These are phyloP conservation scores for Cariama cristata DNA, from an alignment of 2,113 vertebrate species.

Conservation along the genomic window DNA sequence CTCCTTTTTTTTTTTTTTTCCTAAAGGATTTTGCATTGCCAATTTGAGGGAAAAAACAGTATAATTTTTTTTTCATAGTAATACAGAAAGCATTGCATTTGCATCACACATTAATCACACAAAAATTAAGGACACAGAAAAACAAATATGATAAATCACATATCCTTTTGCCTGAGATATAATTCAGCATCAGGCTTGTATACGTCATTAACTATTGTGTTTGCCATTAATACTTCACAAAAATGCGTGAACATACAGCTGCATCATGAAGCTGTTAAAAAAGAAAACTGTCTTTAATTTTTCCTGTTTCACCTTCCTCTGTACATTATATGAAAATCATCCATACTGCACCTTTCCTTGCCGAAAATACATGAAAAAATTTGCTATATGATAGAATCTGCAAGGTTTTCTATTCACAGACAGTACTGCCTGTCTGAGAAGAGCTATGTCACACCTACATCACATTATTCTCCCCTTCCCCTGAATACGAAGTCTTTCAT, in stretches of 20 bases:
- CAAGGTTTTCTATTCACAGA: neutral
- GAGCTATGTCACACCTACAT: neutral
- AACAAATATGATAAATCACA: constrained; percentile 41
- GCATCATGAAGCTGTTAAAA: neutral
- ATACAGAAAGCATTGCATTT: neutral
- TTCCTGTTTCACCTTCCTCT: neutral
- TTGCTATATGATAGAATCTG: neutral
- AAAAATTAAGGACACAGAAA: constrained; percentile 27
- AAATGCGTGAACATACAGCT: neutral
- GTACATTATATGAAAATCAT: neutral
- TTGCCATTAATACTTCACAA: neutral
- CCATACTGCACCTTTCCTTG: neutral
- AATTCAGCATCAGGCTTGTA: neutral
- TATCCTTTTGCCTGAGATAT: neutral
- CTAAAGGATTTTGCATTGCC: neutral
- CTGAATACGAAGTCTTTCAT: neutral
- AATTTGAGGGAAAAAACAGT: neutral
- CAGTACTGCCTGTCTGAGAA: neutral
- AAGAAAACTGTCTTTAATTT: neutral
- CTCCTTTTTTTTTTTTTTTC: neutral
- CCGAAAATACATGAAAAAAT: neutral
- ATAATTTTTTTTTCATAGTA: neutral
- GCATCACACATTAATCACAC: constrained; percentile 35
- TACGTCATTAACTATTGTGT: neutral
- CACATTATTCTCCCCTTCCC: neutral